phyloP scores from a whole-genome alignment of 2,113 vertebrate species.

The Erythrolamprus reginae region DNA sequence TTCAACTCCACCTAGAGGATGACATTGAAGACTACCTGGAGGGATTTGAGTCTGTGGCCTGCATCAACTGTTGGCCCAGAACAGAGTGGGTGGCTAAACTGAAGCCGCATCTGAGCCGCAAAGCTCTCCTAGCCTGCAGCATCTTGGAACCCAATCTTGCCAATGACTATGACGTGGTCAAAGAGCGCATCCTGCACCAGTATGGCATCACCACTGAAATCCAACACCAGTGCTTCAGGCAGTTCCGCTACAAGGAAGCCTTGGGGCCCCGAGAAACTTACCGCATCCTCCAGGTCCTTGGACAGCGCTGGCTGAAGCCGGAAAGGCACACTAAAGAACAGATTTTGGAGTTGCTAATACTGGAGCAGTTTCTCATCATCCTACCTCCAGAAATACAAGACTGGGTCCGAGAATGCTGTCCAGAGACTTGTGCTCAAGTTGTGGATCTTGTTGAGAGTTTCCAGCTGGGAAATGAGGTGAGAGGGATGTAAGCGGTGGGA shows the following conservation, averaged over 20 bases:
- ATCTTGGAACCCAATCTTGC: neutral
- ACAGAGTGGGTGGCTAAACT: neutral
- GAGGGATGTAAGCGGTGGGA: neutral
- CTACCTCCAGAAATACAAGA: constrained; percentile 8
- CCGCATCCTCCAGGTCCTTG: neutral
- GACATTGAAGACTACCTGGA: constrained; percentile 15
- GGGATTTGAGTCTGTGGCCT: neutral
- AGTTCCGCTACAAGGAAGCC: neutral
- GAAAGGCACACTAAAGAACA: neutral
- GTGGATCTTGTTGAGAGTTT: constrained; percentile 16
- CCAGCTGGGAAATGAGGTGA: constrained; percentile 7
- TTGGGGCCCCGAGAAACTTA: neutral
- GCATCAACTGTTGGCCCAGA: neutral
- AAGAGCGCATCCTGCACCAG: neutral
- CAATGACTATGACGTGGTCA: neutral
- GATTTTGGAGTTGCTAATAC: neutral
- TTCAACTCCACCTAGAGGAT: neutral
- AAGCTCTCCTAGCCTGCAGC: neutral
- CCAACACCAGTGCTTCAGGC: neutral
- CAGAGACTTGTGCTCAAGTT: neutral
- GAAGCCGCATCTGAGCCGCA: neutral
- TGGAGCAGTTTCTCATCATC: constrained; percentile 17
- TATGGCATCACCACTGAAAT: neutral
- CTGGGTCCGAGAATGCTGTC: neutral
- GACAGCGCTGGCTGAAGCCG: constrained; percentile 1